Evolutionary conservation across 2,888 invertebrate genomes (phyloP), one percentile per base, ranked within the genome.

Genomic region (Itoplectis maculator): DNA sequence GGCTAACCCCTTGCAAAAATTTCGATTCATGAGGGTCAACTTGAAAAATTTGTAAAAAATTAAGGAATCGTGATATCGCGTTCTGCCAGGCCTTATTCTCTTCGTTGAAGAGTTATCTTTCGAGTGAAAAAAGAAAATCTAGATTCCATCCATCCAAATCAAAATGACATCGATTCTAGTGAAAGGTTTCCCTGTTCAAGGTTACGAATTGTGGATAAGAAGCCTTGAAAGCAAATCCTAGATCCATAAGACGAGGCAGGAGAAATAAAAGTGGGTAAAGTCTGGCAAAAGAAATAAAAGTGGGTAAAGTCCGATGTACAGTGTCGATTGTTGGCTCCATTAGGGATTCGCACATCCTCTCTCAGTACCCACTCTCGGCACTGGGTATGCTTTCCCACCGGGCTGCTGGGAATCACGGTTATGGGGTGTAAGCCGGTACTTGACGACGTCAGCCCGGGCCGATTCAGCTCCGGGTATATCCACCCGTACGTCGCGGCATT

Each of bases 351-450:
- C 13, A 20, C 37, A 69, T 45, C 49, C 42, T 49, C 45, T 42
- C 73, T 8, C 40, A 61, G 72, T 54, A 82, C 66, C 72, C 15
- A 29, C 37, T 51, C 45, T 45, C 37, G 66, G 1, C 35, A 72
- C 65, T 61, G 3, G 29, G 29, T 29, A n/a, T n/a, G 29, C 29
- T 29, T 29, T 59, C 79, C 69, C 54, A 69, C 74, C 74, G 65
- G 73, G n/a, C n/a, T n/a, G n/a, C n/a, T n/a, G n/a, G 56, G 84
- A 69, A 79, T 77, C 79, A 84, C 86, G 75, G 87, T 86, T 87
- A 86, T 83, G 80, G 85, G 82, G 85, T 86, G 88, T 87, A 87
- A 88, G 84, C 86, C 85, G 81, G 76, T 85, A 76, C 84, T 82
- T 75, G 82, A 80, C 83, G 83, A 79, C 59, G 81, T 81, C 63